Percentiles rank a stretch among this genome's conserved stretches.
These are phyloP conservation scores for Drosophila mimica DNA, from an alignment of 2,888 invertebrate genomes.

Conservation along the genomic window DNA sequence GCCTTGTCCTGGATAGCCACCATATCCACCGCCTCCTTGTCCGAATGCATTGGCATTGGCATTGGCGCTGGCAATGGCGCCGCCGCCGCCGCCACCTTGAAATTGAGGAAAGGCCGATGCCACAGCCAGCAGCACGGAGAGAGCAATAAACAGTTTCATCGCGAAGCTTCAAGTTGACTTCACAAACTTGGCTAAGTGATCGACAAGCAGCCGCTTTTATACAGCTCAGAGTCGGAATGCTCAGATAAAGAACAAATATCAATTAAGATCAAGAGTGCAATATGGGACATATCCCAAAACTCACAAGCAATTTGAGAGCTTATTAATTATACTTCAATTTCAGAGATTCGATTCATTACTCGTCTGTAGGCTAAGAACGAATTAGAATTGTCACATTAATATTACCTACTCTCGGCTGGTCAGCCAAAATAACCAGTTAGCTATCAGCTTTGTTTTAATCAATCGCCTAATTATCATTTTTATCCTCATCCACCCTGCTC, in stretches of 20 bases:
- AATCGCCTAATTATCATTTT: neutral
- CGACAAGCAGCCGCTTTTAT: slow-evolving; percentile 52
- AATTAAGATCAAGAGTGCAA: neutral
- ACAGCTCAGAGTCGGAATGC: slow-evolving; percentile 27
- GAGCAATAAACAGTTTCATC: slow-evolving; percentile 61
- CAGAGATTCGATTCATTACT: slow-evolving; percentile 22
- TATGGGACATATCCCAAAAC: neutral
- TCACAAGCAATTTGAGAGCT: neutral
- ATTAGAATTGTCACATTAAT: slow-evolving; percentile 32
- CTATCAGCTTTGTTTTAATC: slow-evolving; percentile 4
- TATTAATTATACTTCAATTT: slow-evolving; percentile 25
- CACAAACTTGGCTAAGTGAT: slow-evolving; percentile 46
- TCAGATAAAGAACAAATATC: neutral
- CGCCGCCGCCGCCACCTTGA: neutral
- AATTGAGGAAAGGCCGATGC: slow-evolving; percentile 47
- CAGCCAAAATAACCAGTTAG: slow-evolving; percentile 33
- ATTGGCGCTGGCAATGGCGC: neutral
- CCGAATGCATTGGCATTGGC: slow-evolving; percentile 6
- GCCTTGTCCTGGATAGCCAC: too few species aligned
- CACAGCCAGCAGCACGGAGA: slow-evolving; percentile 47
- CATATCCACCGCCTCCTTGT: neutral
- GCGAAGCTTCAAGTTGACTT: slow-evolving; percentile 47
- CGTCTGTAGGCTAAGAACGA: slow-evolving; percentile 11
- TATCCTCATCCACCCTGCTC: slow-evolving; percentile 6
- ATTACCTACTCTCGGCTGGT: slow-evolving; percentile 13